Percentiles rank a stretch among this genome's conserved stretches.
Evolutionary conservation across 64 coral and sea anemone species (phyloP).

Genomic region (Stylophora pistillata): DNA sequence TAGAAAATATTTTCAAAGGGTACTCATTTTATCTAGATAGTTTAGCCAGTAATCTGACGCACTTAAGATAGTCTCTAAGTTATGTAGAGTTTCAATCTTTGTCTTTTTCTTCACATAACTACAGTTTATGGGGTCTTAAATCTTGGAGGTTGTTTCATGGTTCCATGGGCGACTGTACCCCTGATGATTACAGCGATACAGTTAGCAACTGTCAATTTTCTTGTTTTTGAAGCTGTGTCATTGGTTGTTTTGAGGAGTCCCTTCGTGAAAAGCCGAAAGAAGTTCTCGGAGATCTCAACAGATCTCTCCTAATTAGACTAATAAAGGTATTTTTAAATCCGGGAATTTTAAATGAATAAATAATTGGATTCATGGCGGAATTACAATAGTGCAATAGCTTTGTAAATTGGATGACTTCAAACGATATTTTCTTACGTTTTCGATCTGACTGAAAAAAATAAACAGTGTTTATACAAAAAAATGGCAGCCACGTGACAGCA

Average conservation of each 20-base stretch:
- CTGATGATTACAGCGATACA: too few relatives aligned
- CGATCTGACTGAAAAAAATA: slow-evolving; percentile 49
- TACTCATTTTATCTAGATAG: too few relatives aligned
- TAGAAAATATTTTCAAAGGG: too few relatives aligned
- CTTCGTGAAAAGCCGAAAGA: slow-evolving; percentile 55
- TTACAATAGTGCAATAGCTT: slow-evolving; percentile 83
- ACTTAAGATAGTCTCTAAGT: too few relatives aligned
- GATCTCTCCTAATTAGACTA: slow-evolving; percentile 53
- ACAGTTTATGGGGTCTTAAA: too few relatives aligned
- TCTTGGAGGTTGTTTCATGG: too few relatives aligned
- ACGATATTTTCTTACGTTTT: slow-evolving; percentile 27
- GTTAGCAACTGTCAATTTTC: neutral
- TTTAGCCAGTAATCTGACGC: too few relatives aligned
- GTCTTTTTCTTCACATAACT: too few relatives aligned
- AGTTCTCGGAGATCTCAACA: slow-evolving; percentile 2
- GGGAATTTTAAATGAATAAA: slow-evolving; percentile 88
- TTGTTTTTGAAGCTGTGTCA: neutral
- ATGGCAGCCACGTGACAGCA: slow-evolving; percentile 74
- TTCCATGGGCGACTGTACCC: too few relatives aligned
- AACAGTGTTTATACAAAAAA: slow-evolving; percentile 70
- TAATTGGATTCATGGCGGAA: slow-evolving; percentile 88
- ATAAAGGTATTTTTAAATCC: slow-evolving; percentile 77
- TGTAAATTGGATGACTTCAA: slow-evolving; percentile 49
- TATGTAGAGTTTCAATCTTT: too few relatives aligned
- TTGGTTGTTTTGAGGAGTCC: slow-evolving; percentile 43